Percentiles rank a stretch among this genome's conserved stretches.
Evolutionary conservation across 2,113 vertebrate species (phyloP).

Genomic region (Prinia subflava): DNA sequence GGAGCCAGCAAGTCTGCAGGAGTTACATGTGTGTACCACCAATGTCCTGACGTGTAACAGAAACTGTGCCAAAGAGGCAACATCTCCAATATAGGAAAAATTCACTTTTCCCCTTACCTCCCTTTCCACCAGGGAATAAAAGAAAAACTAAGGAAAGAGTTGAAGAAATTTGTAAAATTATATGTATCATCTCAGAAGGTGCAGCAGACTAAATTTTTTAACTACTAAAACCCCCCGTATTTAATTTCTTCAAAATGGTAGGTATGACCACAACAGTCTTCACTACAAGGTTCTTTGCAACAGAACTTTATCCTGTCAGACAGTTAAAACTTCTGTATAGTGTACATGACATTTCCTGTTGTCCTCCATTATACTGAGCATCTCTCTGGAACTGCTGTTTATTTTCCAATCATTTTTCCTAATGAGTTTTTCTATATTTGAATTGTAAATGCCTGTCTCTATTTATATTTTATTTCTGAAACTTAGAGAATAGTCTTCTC

Average conservation of each 20-base stretch:
- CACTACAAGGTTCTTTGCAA: background rate
- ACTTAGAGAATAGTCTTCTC: background rate
- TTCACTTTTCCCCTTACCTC: background rate
- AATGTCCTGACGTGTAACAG: background rate
- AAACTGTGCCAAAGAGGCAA: background rate
- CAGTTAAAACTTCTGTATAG: background rate
- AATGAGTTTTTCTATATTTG: slow-evolving; percentile 19
- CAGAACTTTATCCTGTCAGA: background rate
- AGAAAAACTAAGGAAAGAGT: background rate
- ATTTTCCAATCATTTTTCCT: background rate
- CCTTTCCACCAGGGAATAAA: background rate
- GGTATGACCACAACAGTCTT: background rate
- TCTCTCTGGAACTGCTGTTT: background rate
- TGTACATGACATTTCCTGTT: background rate
- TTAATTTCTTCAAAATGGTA: background rate
- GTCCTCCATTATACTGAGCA: background rate
- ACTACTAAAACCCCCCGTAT: fast-evolving
- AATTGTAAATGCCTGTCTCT: background rate
- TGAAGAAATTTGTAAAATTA: background rate
- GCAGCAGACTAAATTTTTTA: background rate
- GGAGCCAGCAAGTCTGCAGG: background rate
- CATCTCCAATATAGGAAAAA: background rate
- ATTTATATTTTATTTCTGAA: background rate
- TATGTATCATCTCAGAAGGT: background rate
- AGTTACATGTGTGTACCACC: background rate